A percentile compares a stretch with the other conserved stretches of the same genome.
phyloP scores from a whole-genome alignment of 2,113 vertebrate species.

The Psammodynastes pulverulentus region DNA sequence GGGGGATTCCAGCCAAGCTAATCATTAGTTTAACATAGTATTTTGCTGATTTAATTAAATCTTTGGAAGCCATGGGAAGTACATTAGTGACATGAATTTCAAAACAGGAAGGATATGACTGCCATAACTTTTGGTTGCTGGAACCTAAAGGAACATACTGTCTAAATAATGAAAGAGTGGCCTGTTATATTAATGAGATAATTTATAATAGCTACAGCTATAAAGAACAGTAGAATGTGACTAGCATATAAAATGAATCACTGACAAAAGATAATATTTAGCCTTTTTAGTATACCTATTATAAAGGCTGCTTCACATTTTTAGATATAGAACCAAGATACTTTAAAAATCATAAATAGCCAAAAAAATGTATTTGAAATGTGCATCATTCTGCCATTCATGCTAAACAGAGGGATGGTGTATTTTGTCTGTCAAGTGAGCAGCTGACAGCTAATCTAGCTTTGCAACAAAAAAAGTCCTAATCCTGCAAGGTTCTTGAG shows the following conservation, averaged over 20 bases:
- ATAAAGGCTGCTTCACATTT: background rate
- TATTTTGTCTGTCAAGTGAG: background rate
- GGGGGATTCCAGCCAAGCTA: conserved; percentile 29
- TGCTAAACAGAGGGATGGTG: background rate
- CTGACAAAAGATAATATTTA: background rate
- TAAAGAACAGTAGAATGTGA: conserved; percentile 1
- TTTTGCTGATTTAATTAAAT: conserved; percentile 43
- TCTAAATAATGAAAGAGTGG: conserved; percentile 37
- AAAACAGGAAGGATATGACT: conserved; percentile 25
- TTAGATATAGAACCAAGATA: background rate
- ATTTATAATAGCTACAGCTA: conserved; percentile 16
- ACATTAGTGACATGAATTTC: conserved; percentile 38
- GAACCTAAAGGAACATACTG: conserved; percentile 11
- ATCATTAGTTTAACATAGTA: conserved; percentile 33
- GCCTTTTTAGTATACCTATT: background rate
- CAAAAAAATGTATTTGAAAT: background rate
- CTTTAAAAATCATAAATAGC: background rate
- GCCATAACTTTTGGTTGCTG: conserved; percentile 25
- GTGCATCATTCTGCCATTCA: no score
- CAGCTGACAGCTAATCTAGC: background rate
- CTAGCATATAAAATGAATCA: background rate
- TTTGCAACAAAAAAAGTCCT: background rate
- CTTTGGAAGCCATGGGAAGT: conserved; percentile 35
- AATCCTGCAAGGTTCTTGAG: background rate
- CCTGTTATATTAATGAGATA: conserved; percentile 50